Base-by-base conservation (phyloP, 1,140 invertebrate genomes). In the Panulirus ornatus region DNA sequence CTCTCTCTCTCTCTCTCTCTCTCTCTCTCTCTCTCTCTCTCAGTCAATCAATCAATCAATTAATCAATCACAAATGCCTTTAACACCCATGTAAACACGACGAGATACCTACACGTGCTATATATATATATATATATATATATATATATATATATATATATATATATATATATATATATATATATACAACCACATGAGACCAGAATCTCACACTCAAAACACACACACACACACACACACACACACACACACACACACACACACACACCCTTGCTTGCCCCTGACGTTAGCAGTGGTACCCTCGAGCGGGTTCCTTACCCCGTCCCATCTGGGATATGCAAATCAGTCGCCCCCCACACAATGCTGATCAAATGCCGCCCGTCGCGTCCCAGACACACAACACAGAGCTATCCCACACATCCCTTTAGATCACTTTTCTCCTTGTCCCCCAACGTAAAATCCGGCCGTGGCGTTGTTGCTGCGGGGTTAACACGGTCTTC, bases 261-360 rank as follows among this genome's bases (percentile, higher is more conserved):
- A 34, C 34, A n/a, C 30, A 27, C 51, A 30, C 47, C 16, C 34
- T 16, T 2, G 5, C 54, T 54, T 40, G n/a, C 76, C 34, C 78
- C 51, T 58, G 19, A 34, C 42, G 47, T 38, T 81, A 38, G 54
- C 78, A 51, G 42, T 30, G 44, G 42, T 54, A 81, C 19, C 78
- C 78, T 44, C 30, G 78, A 27, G 22, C 54, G 27, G 42, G 51
- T 51, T 51, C 54, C 51, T 58, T 36, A 14, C 38, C 78, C 51
- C 81, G 27, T 5, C 54, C 81, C 81, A 63, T 83, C 81, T 83
- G 81, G 81, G 51, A 83, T 83, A 83, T 83, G 81, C 81, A 83
- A 83, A 83, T 66, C 54, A 83, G 54, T 44, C 81, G 54, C 81
- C 51, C 63, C 51, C 63, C 81, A 44, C 81, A 70, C 81, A 84